Percentiles rank a stretch among this genome's conserved stretches.
Conservation (phyloP, 2,113 vertebrate genomes). For the Riparia riparia region DNA sequence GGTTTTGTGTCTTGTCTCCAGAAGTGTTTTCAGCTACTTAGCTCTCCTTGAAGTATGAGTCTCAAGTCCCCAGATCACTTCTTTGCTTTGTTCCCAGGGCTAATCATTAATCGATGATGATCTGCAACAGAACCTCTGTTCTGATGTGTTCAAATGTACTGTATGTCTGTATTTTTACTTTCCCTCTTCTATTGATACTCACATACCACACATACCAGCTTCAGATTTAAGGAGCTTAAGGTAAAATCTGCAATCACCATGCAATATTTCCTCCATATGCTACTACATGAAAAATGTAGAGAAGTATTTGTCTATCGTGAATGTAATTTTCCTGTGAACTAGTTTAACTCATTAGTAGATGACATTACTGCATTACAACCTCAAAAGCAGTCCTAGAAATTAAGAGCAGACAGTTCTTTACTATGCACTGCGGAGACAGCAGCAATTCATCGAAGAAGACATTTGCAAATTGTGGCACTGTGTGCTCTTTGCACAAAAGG, state of each 20-base stretch:
- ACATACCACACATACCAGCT: background rate
- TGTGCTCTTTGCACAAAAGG: conserved; percentile 56
- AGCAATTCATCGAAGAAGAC: conserved; percentile 62
- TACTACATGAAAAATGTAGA: background rate
- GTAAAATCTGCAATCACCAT: background rate
- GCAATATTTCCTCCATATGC: background rate
- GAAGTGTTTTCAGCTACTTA: background rate
- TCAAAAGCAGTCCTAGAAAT: conserved; percentile 44
- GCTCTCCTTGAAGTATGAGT: background rate
- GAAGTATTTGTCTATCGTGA: conserved; percentile 24
- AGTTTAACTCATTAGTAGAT: background rate
- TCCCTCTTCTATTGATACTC: background rate
- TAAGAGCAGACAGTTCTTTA: conserved; percentile 45
- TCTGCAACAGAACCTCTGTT: background rate
- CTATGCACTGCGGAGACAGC: background rate
- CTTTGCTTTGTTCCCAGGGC: background rate
- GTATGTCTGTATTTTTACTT: background rate
- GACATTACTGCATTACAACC: conserved; percentile 13
- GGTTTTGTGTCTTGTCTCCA: background rate
- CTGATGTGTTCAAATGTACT: background rate
- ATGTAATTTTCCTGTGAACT: conserved; percentile 28
- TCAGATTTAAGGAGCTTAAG: background rate
- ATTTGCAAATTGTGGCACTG: conserved; percentile 68
- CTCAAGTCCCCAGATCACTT: background rate
- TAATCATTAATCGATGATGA: background rate